A percentile compares a stretch with the other conserved stretches of the same genome.
Evolutionary conservation across 2,797 vertebrate species (phyloP).

Genomic region (Melanotaenia nigrans): DNA sequence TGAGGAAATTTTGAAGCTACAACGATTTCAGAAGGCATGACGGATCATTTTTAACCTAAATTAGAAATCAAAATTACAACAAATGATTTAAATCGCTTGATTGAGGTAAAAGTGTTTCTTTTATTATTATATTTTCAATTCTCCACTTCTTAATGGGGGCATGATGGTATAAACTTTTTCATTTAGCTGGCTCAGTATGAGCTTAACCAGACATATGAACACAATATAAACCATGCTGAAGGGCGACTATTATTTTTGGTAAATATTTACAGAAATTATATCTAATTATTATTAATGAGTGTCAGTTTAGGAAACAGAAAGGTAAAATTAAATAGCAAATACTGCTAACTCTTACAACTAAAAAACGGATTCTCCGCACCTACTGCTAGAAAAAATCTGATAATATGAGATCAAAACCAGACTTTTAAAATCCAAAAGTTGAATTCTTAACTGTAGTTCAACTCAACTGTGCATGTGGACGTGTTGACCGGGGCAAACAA

Average conservation of each 20-base stretch:
- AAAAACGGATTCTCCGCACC: too few species aligned
- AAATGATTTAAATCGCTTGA: neutral
- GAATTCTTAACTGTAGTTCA: too few species aligned
- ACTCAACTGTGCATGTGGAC: too few species aligned
- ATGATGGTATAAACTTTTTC: neutral
- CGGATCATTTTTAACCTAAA: neutral
- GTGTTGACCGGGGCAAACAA: too few species aligned
- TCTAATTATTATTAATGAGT: neutral
- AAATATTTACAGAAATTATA: neutral
- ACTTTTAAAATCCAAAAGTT: too few species aligned
- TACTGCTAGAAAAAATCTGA: too few species aligned
- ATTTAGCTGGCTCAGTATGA: neutral
- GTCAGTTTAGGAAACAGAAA: neutral
- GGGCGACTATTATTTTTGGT: too few species aligned
- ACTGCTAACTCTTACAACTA: neutral
- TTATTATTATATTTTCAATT: neutral
- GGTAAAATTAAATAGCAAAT: neutral
- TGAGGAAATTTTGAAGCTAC: neutral
- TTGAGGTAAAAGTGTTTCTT: neutral
- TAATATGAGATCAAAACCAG: too few species aligned
- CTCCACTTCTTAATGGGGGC: neutral
- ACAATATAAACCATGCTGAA: neutral
- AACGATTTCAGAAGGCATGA: neutral
- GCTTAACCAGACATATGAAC: neutral
- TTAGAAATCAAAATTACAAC: neutral